phyloP scores from a whole-genome alignment of 1,140 invertebrate genomes.

The Epicauta chinensis region DNA sequence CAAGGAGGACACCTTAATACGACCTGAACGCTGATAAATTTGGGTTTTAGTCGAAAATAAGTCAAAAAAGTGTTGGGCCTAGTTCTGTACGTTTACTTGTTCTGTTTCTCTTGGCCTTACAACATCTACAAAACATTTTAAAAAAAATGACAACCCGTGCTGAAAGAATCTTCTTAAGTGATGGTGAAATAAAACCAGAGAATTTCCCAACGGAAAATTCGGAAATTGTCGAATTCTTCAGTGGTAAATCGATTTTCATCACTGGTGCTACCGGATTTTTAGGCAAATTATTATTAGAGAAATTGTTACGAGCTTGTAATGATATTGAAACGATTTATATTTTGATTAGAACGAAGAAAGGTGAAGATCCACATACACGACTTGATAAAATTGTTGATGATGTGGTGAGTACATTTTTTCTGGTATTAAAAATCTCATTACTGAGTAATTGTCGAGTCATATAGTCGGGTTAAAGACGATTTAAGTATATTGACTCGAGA shows the following conservation, averaged over 20 bases:
- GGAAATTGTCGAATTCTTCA: constrained; percentile 29
- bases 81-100: neutral
- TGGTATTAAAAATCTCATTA: neutral
- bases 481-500: too few relatives aligned
- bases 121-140: too few relatives aligned
- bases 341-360: constrained; percentile 72
- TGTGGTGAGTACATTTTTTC: constrained; percentile 17
- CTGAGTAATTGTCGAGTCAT: too few relatives aligned
- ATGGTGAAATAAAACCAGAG: neutral
- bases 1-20: too few relatives aligned
- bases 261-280: constrained; percentile 36
- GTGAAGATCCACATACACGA: constrained; percentile 62
- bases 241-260: constrained; percentile 31
- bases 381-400: constrained; percentile 64
- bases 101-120: neutral
- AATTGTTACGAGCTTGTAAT: constrained; percentile 71
- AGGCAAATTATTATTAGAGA: constrained; percentile 65
- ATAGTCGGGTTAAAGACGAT: too few relatives aligned
- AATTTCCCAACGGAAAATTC: constrained; percentile 17
- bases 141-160: too few relatives aligned
- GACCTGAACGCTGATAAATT: too few relatives aligned
- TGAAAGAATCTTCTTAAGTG: too few relatives aligned
- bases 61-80: too few relatives aligned
- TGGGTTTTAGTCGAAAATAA: too few relatives aligned
- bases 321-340: constrained; percentile 69